These are phyloP conservation scores for Theretra japonica DNA, from an alignment of 2,888 invertebrate species.

Conservation along the genomic window DNA sequence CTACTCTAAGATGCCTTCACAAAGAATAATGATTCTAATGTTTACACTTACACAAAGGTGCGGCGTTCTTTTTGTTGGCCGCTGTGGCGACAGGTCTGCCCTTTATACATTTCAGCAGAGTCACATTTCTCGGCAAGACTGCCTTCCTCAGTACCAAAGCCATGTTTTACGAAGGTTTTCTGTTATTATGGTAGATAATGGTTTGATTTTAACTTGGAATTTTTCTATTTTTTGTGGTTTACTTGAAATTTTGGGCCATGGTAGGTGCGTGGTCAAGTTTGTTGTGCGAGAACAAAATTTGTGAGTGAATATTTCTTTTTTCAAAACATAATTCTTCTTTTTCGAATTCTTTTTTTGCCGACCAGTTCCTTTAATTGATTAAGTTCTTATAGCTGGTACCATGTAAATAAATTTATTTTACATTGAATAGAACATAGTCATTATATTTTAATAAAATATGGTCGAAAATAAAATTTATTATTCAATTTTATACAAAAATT, in stretches of 20 bases:
- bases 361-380: background rate
- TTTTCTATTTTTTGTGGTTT: slow-evolving; percentile 46
- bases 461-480: too few species aligned
- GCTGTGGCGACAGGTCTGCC: slow-evolving; percentile 61
- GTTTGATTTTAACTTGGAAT: slow-evolving; percentile 56
- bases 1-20: background rate
- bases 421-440: too few species aligned
- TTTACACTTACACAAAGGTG: slow-evolving; percentile 63
- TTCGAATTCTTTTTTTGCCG: slow-evolving; percentile 24
- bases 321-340: slow-evolving; percentile 47
- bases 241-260: slow-evolving; percentile 75
- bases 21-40: background rate
- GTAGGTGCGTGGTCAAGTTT: slow-evolving; percentile 54
- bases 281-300: slow-evolving; percentile 58
- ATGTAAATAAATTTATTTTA: too few species aligned
- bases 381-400: too few species aligned
- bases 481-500: background rate
- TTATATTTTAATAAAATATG: too few species aligned
- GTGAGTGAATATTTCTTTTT: slow-evolving; percentile 51
- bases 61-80: slow-evolving; percentile 57
- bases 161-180: slow-evolving; percentile 56
- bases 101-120: slow-evolving; percentile 69
- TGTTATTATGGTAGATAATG: slow-evolving; percentile 36
- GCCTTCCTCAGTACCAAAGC: slow-evolving; percentile 72
- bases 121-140: slow-evolving; percentile 64